A percentile compares a stretch with the other conserved stretches of the same genome.
Conservation (phyloP, 2,797 vertebrate genomes). For the Eptatretus atami region DNA sequence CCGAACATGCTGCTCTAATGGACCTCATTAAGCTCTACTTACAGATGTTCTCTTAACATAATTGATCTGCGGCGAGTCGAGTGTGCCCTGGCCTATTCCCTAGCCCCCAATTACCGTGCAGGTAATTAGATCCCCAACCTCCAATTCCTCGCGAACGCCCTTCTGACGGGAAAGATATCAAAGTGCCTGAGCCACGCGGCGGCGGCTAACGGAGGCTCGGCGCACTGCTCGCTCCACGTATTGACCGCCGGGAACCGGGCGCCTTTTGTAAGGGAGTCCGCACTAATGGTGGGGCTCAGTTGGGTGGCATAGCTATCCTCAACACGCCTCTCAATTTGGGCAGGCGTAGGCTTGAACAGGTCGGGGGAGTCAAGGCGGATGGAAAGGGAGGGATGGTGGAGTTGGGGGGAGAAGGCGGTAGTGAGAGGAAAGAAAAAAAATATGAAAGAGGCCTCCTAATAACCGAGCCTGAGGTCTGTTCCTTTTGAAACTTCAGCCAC, state of each 20-base stretch:
- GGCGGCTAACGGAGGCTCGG: not conserved
- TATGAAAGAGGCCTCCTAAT: not conserved
- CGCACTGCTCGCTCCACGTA: not conserved
- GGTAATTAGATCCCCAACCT: slow-evolving; percentile 99
- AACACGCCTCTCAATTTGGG: slow-evolving; percentile 62
- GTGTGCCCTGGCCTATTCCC: slow-evolving; percentile 99
- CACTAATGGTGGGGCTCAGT: not conserved
- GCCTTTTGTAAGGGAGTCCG: not conserved
- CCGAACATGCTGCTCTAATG: slow-evolving; percentile 99
- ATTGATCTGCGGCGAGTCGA: slow-evolving; percentile 99
- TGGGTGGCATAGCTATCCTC: slow-evolving; percentile 18
- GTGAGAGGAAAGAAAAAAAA: not conserved
- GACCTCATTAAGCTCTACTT: slow-evolving; percentile 99
- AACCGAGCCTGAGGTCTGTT: slow-evolving; percentile 3
- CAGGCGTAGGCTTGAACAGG: slow-evolving; percentile 17
- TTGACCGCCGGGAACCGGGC: slow-evolving; percentile 1
- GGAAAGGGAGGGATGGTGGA: not conserved
- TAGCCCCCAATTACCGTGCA: slow-evolving; percentile 98
- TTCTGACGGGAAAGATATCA: slow-evolving; percentile 99
- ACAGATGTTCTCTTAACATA: slow-evolving; percentile 99
- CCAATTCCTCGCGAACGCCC: slow-evolving; percentile 98
- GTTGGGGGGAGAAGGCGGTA: not conserved
- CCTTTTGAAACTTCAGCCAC: slow-evolving; percentile 5
- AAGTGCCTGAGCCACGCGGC: slow-evolving; percentile 97
- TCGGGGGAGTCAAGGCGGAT: slow-evolving; percentile 1